phyloP scores from a whole-genome alignment of 2,888 invertebrate species.

The Eupithecia subumbrata region DNA sequence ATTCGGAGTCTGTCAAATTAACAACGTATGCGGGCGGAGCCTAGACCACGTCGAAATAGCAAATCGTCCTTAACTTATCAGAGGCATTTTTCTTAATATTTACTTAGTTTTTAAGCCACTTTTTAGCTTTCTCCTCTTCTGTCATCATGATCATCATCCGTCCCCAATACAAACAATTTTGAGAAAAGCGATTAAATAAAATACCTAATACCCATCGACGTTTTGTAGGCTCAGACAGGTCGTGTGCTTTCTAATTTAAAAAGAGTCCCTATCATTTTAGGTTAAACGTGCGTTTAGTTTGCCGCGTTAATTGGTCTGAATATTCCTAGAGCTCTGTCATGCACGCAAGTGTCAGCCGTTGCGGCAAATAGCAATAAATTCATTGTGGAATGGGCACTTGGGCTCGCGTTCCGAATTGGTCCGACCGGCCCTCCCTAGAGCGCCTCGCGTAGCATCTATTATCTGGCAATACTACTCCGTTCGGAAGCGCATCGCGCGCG shows the following conservation, averaged over 20 bases:
- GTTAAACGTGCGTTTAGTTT: conserved; percentile 13
- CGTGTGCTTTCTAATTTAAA: background rate
- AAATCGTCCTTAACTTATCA: too few species aligned
- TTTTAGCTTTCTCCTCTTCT: background rate
- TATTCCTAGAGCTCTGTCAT: conserved; percentile 63
- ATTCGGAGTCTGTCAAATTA: conserved; percentile 24
- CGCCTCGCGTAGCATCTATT: conserved; percentile 73
- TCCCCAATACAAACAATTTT: background rate
- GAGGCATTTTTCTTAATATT: too few species aligned
- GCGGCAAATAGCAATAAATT: conserved; percentile 79
- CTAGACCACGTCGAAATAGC: background rate
- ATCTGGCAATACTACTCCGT: conserved; percentile 58
- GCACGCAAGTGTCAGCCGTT: conserved; percentile 75
- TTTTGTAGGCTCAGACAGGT: background rate
- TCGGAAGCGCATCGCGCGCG: conserved; percentile 72
- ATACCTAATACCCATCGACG: too few species aligned
- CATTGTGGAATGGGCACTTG: conserved; percentile 79
- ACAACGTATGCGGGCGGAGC: background rate
- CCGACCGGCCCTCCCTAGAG: conserved; percentile 74
- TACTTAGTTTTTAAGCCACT: background rate
- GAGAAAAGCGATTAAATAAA: background rate
- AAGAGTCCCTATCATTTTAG: background rate
- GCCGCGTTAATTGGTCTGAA: conserved; percentile 57
- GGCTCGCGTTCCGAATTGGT: conserved; percentile 75
- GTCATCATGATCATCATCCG: background rate